Evolutionary conservation across 2,888 invertebrate genomes (phyloP).

Genomic region (Strigamia maritima): DNA sequence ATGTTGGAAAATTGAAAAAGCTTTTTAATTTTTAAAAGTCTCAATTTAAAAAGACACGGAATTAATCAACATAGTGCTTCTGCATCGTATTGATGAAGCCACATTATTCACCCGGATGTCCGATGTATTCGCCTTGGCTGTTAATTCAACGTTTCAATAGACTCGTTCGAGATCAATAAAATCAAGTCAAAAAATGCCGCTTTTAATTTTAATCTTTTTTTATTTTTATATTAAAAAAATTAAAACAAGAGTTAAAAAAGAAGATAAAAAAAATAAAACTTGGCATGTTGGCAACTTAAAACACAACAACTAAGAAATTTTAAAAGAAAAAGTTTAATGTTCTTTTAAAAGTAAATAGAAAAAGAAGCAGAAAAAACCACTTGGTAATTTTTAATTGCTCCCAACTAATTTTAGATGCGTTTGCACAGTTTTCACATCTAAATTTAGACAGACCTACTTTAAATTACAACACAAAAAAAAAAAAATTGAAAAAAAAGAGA

Average conservation of each 20-base stretch:
- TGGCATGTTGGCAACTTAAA: background rate
- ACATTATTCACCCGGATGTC: background rate
- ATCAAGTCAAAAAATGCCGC: background rate
- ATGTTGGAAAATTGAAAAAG: background rate
- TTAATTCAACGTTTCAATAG: background rate
- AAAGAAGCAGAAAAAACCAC: background rate
- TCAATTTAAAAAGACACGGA: background rate
- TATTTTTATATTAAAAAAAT: background rate
- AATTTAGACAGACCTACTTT: background rate
- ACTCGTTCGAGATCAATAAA: background rate
- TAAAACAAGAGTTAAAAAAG: background rate
- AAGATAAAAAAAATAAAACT: too few relatives aligned
- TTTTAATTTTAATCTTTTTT: background rate
- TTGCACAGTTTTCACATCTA: background rate
- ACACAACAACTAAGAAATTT: background rate
- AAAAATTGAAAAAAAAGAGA: background rate
- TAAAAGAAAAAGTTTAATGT: background rate
- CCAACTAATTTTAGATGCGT: background rate
- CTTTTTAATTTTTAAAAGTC: background rate
- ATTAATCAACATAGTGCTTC: too few relatives aligned
- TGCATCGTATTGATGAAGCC: background rate
- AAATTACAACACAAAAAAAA: background rate
- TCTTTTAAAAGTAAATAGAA: background rate
- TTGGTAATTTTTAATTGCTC: constrained; percentile 14
- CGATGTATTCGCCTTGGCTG: background rate